Percentiles rank a stretch among this genome's conserved stretches.
phyloP scores from a whole-genome alignment of 2,113 vertebrate species.

The Gracilinanus agilis region DNA sequence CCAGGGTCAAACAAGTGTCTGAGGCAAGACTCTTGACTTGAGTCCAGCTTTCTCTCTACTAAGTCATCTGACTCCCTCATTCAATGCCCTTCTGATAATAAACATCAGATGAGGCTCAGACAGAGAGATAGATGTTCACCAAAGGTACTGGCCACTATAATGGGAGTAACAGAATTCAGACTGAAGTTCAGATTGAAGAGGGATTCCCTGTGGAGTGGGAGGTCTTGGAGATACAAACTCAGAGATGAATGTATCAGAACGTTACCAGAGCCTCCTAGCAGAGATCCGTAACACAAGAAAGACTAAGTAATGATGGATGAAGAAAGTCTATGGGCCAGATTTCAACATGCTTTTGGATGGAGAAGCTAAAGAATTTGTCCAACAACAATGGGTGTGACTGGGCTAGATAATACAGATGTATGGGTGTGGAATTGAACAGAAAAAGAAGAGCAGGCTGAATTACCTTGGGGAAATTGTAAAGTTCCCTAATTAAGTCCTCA shows the following conservation, averaged over 20 bases:
- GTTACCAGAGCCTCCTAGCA: not conserved
- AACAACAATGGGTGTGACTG: not conserved
- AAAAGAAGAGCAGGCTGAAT: not conserved
- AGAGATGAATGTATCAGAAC: not conserved
- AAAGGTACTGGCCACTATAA: not conserved
- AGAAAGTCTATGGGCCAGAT: not conserved
- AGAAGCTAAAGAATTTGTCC: not conserved
- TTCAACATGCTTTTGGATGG: not conserved
- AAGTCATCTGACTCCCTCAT: not conserved
- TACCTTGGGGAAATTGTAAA: not conserved
- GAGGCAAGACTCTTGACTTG: not conserved
- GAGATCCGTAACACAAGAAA: not conserved
- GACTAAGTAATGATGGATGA: not conserved
- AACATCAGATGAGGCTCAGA: not conserved
- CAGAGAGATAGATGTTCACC: not conserved
- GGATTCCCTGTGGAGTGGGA: not conserved
- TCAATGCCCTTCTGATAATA: not conserved
- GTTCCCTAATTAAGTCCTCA: not conserved
- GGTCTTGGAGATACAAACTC: not conserved
- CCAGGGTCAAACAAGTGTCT: not conserved
- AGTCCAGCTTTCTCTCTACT: not conserved
- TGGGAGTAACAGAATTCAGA: not conserved
- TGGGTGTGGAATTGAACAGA: not conserved
- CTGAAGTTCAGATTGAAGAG: not conserved
- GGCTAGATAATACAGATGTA: not conserved